Conservation (phyloP, 2,113 vertebrate species). For the Myotis lucifugus region DNA sequence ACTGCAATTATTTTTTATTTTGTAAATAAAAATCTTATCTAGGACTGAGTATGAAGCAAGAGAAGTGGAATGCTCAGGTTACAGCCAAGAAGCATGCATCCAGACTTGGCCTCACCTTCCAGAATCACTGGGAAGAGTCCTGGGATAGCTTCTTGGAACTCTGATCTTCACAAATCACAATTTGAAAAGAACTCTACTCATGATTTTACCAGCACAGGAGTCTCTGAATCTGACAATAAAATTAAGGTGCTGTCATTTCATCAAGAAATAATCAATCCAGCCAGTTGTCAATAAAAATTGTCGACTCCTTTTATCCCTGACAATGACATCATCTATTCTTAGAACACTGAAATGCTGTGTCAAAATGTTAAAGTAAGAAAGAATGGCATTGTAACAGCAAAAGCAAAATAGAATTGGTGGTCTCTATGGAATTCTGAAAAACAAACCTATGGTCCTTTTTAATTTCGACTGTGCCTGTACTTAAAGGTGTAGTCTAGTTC, state of each 20-base stretch:
- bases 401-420: background rate
- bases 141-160: background rate
- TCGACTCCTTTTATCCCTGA: background rate
- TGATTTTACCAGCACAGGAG: background rate
- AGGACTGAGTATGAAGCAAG: background rate
- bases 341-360: background rate
- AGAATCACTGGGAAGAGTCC: background rate
- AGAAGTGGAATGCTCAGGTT: background rate
- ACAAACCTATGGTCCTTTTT: background rate
- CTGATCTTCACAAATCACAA: background rate
- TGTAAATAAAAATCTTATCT: slow-evolving; percentile 2
- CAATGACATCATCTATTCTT: background rate
- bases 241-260: background rate
- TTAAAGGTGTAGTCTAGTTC: background rate
- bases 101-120: background rate
- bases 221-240: background rate
- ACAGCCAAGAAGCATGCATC: background rate
- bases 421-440: background rate
- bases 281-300: background rate
- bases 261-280: background rate
- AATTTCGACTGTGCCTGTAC: background rate
- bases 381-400: background rate
- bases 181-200: background rate
- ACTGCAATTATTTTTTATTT: background rate
- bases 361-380: background rate